Evolutionary conservation across 1,140 invertebrate genomes (phyloP).

Genomic region (Bilobella aurantiaca): DNA sequence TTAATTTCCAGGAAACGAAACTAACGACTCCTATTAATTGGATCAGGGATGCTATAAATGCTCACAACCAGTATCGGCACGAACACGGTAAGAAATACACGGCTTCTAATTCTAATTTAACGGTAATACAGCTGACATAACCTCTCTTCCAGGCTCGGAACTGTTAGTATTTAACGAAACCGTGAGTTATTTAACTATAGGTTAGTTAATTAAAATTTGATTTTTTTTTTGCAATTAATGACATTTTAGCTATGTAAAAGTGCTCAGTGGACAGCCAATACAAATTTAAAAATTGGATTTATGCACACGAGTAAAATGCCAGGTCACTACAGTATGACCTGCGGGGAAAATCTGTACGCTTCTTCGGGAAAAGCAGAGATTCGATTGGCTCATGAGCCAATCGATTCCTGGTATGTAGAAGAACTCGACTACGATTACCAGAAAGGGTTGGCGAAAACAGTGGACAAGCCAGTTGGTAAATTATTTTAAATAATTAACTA

Average conservation of each 20-base stretch:
- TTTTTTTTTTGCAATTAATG: background rate
- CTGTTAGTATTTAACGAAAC: background rate
- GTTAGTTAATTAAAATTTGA: background rate
- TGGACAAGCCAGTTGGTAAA: background rate
- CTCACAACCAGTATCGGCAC: background rate
- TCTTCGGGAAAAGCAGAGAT: background rate
- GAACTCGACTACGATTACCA: background rate
- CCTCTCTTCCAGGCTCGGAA: background rate
- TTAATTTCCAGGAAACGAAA: background rate
- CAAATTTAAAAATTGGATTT: background rate
- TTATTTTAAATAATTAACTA: background rate
- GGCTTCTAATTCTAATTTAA: background rate
- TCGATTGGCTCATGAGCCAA: background rate
- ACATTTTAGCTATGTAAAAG: background rate
- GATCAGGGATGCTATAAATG: background rate
- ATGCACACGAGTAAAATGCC: background rate
- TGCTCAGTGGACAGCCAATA: background rate
- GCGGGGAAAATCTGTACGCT: background rate
- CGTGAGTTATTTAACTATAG: background rate
- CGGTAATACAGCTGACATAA: background rate
- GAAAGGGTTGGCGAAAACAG: background rate
- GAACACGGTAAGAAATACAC: background rate
- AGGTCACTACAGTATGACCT: background rate
- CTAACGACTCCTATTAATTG: background rate
- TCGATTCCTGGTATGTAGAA: background rate